Evolutionary conservation across 2,797 vertebrate species (phyloP).

Genomic region (Chaunax sp.): DNA sequence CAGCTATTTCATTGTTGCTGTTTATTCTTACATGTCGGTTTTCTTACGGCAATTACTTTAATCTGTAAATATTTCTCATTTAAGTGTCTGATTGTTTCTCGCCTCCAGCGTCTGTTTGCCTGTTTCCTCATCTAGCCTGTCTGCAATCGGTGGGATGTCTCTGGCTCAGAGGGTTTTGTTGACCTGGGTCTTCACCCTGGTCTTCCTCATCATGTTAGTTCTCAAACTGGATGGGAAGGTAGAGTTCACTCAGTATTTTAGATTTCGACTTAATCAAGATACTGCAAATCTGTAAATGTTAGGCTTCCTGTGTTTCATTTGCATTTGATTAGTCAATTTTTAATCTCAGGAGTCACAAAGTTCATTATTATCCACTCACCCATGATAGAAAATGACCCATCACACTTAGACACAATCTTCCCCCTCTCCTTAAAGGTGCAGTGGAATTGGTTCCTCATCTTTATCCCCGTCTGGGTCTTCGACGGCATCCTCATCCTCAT

Average conservation of each 20-base stretch:
- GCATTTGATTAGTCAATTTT: background rate
- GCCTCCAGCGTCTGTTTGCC: conserved; percentile 12
- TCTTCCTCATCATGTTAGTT: conserved; percentile 96
- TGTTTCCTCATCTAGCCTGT: conserved; percentile 13
- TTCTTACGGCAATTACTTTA: background rate
- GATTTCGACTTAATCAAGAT: background rate
- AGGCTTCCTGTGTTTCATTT: no score
- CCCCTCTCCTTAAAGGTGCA: conserved; percentile 77
- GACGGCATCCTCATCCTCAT: conserved; percentile 94
- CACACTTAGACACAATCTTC: background rate
- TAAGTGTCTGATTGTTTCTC: background rate
- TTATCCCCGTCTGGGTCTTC: conserved; percentile 96
- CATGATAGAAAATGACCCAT: background rate
- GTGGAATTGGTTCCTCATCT: conserved; percentile 98
- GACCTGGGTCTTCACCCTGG: conserved; percentile 95
- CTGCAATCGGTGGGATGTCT: conserved; percentile 90
- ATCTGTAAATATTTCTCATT: background rate
- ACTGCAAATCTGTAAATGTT: background rate
- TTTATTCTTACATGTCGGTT: background rate
- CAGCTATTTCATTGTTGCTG: background rate
- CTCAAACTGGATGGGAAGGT: conserved; percentile 95
- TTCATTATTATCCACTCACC: background rate
- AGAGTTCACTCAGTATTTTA: background rate
- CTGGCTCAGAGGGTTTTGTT: conserved; percentile 95
- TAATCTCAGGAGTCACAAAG: no score